Percentiles rank a stretch among this genome's conserved stretches.
Evolutionary conservation across 2,113 vertebrate genomes (phyloP).

Genomic region (Pseudolaguvia tuberculata): DNA sequence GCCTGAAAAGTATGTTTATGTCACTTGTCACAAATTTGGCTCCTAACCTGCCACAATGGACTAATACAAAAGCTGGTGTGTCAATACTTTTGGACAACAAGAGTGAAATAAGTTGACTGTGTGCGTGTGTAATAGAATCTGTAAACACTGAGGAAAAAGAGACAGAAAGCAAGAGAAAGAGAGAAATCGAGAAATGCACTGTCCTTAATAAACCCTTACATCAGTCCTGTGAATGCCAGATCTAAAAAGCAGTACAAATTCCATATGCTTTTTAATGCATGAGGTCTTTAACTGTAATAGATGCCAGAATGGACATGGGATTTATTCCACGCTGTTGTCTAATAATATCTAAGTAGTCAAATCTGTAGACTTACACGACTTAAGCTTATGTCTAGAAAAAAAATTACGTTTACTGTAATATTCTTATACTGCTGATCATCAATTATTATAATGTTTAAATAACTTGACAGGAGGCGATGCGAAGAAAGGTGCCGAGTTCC

Average conservation of each 20-base stretch:
- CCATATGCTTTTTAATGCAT: background rate
- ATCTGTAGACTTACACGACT: no score
- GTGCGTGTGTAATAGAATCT: conserved; percentile 13
- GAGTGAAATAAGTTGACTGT: background rate
- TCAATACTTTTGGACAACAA: background rate
- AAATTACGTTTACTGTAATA: background rate
- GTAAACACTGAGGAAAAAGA: background rate
- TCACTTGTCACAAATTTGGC: conserved; percentile 27
- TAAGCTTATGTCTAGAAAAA: background rate
- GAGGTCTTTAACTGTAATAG: background rate
- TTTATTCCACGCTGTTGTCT: background rate
- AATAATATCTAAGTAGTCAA: background rate
- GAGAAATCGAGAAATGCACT: background rate
- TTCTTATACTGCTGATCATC: background rate
- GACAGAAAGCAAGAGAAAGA: background rate
- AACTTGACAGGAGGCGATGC: background rate
- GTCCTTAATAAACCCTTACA: conserved; percentile 16
- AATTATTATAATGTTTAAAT: background rate
- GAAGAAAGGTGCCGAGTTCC: no score
- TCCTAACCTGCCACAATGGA: conserved; percentile 25
- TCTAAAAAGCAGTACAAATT: background rate
- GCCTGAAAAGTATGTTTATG: conserved; percentile 36
- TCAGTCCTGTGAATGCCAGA: background rate
- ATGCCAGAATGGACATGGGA: background rate
- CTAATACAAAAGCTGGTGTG: conserved; percentile 6